These are phyloP conservation scores for Cossypha niveicapilla DNA, from an alignment of 2,797 vertebrate species.

Conservation along the genomic window DNA sequence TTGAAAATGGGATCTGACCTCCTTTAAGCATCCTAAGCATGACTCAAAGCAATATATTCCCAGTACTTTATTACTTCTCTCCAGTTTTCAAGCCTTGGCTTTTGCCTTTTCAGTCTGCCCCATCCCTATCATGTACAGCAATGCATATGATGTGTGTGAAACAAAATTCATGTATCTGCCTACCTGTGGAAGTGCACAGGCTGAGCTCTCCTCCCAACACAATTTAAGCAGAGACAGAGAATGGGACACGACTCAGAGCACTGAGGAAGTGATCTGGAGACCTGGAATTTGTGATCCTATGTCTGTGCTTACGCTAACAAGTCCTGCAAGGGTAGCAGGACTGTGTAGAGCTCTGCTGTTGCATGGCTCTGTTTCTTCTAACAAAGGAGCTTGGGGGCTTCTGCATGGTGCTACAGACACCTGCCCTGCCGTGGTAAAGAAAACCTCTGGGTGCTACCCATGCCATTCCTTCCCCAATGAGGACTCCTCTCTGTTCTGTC, in stretches of 20 bases:
- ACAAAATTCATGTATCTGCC: neutral
- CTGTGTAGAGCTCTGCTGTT: neutral
- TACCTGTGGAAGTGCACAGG: neutral
- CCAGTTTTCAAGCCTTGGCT: neutral
- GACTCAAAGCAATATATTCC: neutral
- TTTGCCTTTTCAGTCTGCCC: neutral
- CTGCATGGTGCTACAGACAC: neutral
- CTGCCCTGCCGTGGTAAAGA: neutral
- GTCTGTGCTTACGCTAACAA: neutral
- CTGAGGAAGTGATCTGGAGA: neutral
- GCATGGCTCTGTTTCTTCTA: neutral
- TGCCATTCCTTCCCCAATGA: neutral
- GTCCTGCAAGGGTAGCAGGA: neutral
- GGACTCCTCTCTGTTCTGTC: neutral
- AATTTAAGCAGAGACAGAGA: neutral
- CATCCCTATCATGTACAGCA: neutral
- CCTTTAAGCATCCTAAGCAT: neutral
- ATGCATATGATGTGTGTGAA: neutral
- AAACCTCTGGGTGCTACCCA: neutral
- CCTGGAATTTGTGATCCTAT: neutral
- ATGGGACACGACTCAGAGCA: neutral
- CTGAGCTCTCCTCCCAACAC: neutral
- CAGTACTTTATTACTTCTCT: neutral
- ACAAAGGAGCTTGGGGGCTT: accelerated
- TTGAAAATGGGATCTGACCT: neutral